Evolutionary conservation across 2,888 invertebrate genomes (phyloP), one percentile per base, ranked within the genome.

Genomic region (Agriopis marginaria): DNA sequence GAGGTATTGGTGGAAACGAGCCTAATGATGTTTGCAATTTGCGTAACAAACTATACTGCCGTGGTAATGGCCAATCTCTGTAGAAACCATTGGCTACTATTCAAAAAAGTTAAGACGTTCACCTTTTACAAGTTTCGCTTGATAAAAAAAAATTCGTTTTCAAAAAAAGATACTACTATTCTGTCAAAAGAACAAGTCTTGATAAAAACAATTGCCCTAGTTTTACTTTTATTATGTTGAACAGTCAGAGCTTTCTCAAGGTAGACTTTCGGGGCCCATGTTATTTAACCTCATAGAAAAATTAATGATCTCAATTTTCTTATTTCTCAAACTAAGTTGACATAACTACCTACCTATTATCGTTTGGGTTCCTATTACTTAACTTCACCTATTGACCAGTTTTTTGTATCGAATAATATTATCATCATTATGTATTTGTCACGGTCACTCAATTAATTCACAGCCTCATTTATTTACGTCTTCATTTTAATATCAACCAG

Each of bases 371-470:
- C 8, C 12, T 4, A 12, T 58, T 58, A 45, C 58, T 12, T 58
- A 58, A 58, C 45, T 32, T 58, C 32, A 45, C 58, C 58, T 47
- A 12, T 58, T 58, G 58, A 58, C 58, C 45, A 58, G 58, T 32
- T 58, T 58, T 58, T 47, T 45, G 14, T 17, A 42, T 23, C 8
- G 12, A 56, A 56, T 56, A 32, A 49, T 51, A 44, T 58, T 17
- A 39, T 53, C 14, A 14, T 56, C 56, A 45, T 50, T 45, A 58
- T 68, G 60, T 63, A 63, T 63, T 65, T 61, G 63, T 70, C 71
- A 75, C 44, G 75, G 75, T 62, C 73, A 65, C 40, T 50, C 17
- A 51, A 68, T 73, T 65, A 70, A 64, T 68, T 73, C 73, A 75
- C 44, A 66, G 71, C 63, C 68, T 71, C 44, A 12, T 58, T 58